Conservation (phyloP, 2,888 invertebrate genomes). For the Sminthurides aquaticus region DNA sequence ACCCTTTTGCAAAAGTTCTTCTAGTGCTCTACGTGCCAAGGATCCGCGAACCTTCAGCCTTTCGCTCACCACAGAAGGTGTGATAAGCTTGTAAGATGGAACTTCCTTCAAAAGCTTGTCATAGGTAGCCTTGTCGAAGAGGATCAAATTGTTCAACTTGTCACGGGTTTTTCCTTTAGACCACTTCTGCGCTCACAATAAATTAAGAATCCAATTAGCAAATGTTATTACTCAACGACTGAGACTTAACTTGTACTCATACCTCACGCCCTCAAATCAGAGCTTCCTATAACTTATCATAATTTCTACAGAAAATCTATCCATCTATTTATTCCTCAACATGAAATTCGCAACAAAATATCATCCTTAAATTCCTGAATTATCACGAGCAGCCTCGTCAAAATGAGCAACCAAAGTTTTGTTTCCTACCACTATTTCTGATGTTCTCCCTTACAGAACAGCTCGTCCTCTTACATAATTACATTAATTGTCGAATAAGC, state of each 20-base stretch:
- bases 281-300: too few species aligned
- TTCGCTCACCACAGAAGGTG: constrained; percentile 97
- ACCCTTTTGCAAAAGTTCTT: constrained; percentile 91
- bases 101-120: constrained; percentile 95
- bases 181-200: constrained; percentile 76
- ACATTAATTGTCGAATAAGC: too few species aligned
- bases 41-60: constrained; percentile 96
- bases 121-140: constrained; percentile 96
- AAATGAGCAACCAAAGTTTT: too few species aligned
- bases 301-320: too few species aligned
- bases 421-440: too few species aligned
- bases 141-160: constrained; percentile 97
- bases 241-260: background rate
- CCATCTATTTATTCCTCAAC: too few species aligned
- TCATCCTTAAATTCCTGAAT: too few species aligned
- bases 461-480: too few species aligned
- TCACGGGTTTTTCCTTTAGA: constrained; percentile 99
- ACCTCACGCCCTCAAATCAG: too few species aligned
- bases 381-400: too few species aligned
- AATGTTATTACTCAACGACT: background rate
- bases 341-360: too few species aligned
- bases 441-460: too few species aligned
- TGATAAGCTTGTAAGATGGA: constrained; percentile 94
- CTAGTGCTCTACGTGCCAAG: constrained; percentile 85
- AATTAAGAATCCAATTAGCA: background rate